Evolutionary conservation across 2,797 vertebrate genomes (phyloP), one percentile per base, ranked within the genome.

Genomic region (Brachyrhaphis roseni): DNA sequence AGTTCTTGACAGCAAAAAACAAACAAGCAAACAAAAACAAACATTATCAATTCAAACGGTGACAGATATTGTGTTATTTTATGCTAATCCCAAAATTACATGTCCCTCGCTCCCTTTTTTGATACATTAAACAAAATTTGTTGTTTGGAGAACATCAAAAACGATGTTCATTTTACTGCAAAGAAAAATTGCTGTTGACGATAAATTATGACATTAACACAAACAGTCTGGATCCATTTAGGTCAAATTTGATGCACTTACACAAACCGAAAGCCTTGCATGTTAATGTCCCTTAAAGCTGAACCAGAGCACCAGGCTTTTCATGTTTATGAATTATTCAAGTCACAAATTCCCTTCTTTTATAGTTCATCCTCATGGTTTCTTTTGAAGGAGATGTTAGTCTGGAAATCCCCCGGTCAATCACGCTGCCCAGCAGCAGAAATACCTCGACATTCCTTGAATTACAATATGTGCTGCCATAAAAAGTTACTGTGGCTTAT

Each of bases 351-450:
- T 78, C 39, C 28, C 6, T 64, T 80, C 74, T 78, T 74, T 77
- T 55, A 47, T 47, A 46, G 55, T 18, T 36, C 46, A n/a, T 47
- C 66, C 59, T 78, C 34, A 3, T 45, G 36, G 80, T 76, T 84
- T 18, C 57, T 75, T 76, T 23, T 31, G 43, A 55, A 75, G 26
- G 72, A 46, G 39, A 39, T 72, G 76, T 79, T 43, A 78, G 76
- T 20, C 55, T 87, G 81, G 86, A 88, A 86, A 82, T 77, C 49
- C 74, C 87, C 84, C 76, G 41, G 55, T 20, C 36, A 2, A 75
- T 72, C 49, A 43, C 2, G 2, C 23, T 57, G 18, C 86, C 79
- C 85, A 84, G 72, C 39, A 72, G n/a, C 64, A 64, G 46, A 70
- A 72, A 64, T 66, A 70, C 76, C 70, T 71, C 57, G 78, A 78